Base-by-base conservation (phyloP, 92 coral and sea anemone species). In the Actinostola sp. region DNA sequence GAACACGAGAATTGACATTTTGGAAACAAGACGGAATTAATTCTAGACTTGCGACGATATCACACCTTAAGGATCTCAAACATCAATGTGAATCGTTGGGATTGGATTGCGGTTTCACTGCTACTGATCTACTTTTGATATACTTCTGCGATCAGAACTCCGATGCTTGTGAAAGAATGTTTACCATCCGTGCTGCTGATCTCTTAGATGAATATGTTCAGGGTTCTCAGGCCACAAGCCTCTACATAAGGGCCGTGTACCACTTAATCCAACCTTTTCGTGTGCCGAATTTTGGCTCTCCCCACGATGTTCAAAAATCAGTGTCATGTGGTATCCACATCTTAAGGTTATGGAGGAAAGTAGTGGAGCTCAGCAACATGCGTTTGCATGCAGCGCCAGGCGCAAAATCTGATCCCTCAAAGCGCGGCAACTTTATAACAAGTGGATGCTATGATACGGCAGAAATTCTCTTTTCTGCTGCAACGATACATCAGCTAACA, bases 401-500 rank as follows among this genome's bases (percentile, higher is more conserved):
- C n/a, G 84, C 71, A 69, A 78, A 78, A 60, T 14, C 50, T 17
- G 57, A 78, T 41, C 71, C 79, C 7, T 35, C 73, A 16, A 80
- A 80, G 55, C 51, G 79, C 32, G 72, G 85, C 11, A 39, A 80
- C 53, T 73, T 73, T 24, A 6, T 73, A 35, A 73, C 79, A 3
- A 35, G 45, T 46, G 53, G 53, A 3, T 46, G 53, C 19, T 46
- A 46, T 19, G n/a, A 13, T 46, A 46, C 53, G 4, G 53, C 53
- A 46, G 53, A 46, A 46, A 46, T 46, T 46, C n/a, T 46, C 19
- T 46, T 46, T 46, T 13, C 85, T 2, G 85, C 85, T 31, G 89
- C 89, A 30, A 78, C 89, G 24, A 23, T 51, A 29, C 89, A 85
- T 14, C 89, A 85, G 65, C 84, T 85, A 15, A 78, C 78, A 38